These are phyloP conservation scores for Cerastis leucographa DNA, from an alignment of 2,888 invertebrate genomes.

Conservation along the genomic window DNA sequence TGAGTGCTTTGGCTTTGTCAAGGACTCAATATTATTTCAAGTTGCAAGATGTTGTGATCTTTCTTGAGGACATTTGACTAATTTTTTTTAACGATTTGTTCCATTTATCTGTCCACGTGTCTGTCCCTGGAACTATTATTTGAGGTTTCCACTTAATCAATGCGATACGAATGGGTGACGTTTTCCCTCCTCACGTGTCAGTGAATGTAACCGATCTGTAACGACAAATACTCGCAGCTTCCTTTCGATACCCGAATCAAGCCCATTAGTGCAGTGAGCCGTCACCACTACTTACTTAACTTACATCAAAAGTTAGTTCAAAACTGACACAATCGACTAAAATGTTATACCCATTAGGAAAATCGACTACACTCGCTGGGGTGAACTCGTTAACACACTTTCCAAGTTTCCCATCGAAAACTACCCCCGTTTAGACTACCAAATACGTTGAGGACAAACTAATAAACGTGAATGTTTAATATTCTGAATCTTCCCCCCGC, in stretches of 20 bases:
- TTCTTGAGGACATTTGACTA: not conserved
- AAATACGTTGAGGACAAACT: constrained; percentile 89
- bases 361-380: constrained; percentile 80
- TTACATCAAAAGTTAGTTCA: constrained; percentile 72
- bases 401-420: constrained; percentile 85
- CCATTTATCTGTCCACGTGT: too few relatives aligned
- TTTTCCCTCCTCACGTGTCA: constrained; percentile 10
- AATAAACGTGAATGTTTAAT: constrained; percentile 91
- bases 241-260: constrained; percentile 60
- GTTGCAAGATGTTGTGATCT: not conserved
- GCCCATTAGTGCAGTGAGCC: constrained; percentile 68
- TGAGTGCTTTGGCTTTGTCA: constrained; percentile 20
- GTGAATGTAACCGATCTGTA: constrained; percentile 42
- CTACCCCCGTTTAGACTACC: constrained; percentile 87
- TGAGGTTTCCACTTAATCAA: constrained; percentile 1
- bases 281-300: constrained; percentile 69
- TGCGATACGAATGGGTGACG: not conserved
- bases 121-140: not conserved
- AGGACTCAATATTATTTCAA: constrained; percentile 4
- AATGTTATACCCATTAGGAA: constrained; percentile 84
- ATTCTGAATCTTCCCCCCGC: constrained; percentile 85
- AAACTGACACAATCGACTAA: constrained; percentile 79
- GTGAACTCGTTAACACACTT: constrained; percentile 88
- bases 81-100: not conserved
- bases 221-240: constrained; percentile 36